phyloP scores from a whole-genome alignment of 2,113 vertebrate species.

The Montifringilla adamsi region DNA sequence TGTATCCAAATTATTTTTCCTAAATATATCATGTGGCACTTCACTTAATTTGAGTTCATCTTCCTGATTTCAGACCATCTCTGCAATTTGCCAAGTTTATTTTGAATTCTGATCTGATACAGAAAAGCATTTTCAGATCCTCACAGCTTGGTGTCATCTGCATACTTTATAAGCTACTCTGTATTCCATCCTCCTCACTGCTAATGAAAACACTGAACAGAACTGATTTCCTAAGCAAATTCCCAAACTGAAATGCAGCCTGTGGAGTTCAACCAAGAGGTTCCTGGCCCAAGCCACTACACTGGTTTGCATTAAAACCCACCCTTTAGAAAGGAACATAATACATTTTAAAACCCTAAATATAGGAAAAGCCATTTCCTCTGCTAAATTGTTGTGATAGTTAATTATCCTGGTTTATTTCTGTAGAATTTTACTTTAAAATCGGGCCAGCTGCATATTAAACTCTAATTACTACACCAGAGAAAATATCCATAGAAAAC shows the following conservation, averaged over 20 bases:
- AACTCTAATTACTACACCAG: background rate
- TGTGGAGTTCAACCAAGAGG: background rate
- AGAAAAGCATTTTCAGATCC: background rate
- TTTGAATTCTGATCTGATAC: slow-evolving; percentile 25
- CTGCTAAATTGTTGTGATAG: background rate
- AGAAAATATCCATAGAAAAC: background rate
- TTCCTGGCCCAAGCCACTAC: background rate
- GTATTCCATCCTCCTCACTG: slow-evolving; percentile 1
- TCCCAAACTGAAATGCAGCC: background rate
- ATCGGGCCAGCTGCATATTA: background rate
- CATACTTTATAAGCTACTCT: slow-evolving; percentile 39
- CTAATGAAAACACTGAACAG: background rate
- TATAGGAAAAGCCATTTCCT: background rate
- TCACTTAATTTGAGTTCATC: background rate
- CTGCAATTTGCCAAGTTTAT: slow-evolving; percentile 13
- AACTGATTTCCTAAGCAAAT: slow-evolving; percentile 24
- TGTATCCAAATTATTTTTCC: background rate
- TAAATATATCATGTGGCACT: background rate
- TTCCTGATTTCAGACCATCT: background rate
- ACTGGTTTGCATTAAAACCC: background rate
- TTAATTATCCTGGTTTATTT: background rate
- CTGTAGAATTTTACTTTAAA: background rate
- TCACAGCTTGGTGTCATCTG: slow-evolving; percentile 23
- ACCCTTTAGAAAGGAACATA: background rate
- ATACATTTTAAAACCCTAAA: background rate